Evolutionary conservation across 2,113 vertebrate genomes (phyloP).

Genomic region (Oceanodroma tethys): DNA sequence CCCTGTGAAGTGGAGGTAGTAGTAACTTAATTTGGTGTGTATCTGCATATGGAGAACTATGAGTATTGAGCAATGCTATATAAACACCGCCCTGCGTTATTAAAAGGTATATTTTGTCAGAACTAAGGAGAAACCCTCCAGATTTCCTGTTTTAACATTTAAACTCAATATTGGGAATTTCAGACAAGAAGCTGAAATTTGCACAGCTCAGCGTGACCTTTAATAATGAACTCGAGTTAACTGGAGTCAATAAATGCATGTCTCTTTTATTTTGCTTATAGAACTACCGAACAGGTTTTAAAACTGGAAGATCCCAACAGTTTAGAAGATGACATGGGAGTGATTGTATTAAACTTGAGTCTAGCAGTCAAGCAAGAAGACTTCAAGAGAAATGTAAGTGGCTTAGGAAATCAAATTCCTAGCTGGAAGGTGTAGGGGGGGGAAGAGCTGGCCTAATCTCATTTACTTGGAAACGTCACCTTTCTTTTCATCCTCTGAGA

Average conservation of each 20-base stretch:
- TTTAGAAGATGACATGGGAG: conserved; percentile 91
- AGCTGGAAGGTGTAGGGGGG: neutral
- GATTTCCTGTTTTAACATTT: conserved; percentile 39
- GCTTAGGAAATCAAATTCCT: conserved; percentile 4
- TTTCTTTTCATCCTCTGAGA: conserved; percentile 15
- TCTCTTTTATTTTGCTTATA: conserved; percentile 24
- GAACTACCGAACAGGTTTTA: conserved; percentile 82
- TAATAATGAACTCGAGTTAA: conserved; percentile 36
- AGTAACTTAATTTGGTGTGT: neutral
- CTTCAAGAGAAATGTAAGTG: conserved; percentile 84
- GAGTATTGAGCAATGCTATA: neutral
- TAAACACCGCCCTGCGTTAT: neutral
- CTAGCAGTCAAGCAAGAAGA: conserved; percentile 86
- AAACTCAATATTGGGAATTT: conserved; percentile 45
- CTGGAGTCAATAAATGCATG: conserved; percentile 18
- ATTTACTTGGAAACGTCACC: conserved; percentile 6
- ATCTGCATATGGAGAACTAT: neutral
- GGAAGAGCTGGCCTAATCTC: neutral
- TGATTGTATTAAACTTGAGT: conserved; percentile 84
- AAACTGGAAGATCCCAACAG: conserved; percentile 88
- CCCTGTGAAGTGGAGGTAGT: neutral
- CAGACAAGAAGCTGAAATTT: conserved; percentile 52
- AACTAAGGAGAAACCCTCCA: neutral
- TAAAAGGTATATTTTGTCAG: neutral
- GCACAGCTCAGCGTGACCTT: conserved; percentile 47